phyloP scores from a whole-genome alignment of 2,113 vertebrate species.

The Balaeniceps rex region DNA sequence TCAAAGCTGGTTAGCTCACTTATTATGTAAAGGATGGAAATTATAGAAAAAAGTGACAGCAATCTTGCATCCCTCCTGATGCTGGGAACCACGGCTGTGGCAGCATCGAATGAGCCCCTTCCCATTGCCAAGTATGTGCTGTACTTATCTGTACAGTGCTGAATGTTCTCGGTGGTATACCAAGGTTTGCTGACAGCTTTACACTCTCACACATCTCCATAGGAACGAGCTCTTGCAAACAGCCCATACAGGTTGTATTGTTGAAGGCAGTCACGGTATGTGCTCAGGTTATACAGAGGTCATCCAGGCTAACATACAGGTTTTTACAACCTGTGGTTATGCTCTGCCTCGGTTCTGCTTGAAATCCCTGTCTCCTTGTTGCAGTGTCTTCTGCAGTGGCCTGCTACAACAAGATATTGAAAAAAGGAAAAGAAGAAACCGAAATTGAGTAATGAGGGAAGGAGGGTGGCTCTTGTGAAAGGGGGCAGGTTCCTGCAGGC shows the following conservation, averaged over 20 bases:
- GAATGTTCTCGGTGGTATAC: neutral
- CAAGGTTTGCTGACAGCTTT: neutral
- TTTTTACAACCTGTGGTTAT: neutral
- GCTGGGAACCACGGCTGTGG: neutral
- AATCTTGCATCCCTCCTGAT: neutral
- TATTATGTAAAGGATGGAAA: neutral
- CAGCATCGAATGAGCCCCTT: neutral
- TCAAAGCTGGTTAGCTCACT: neutral
- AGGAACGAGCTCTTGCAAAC: neutral
- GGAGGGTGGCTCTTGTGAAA: neutral
- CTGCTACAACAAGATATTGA: neutral
- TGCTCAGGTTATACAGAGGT: neutral
- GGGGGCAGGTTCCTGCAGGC: neutral
- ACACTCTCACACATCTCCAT: neutral
- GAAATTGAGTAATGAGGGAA: neutral
- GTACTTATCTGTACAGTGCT: neutral
- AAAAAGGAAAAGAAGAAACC: neutral
- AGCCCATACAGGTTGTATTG: neutral
- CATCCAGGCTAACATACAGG: fast-evolving
- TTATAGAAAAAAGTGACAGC: neutral
- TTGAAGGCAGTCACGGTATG: neutral
- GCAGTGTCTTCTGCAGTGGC: neutral
- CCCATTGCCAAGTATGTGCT: neutral
- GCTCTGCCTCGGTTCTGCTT: neutral
- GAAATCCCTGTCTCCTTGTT: neutral